Evolutionary conservation across 2,113 vertebrate species (phyloP).

Genomic region (Actenoides lindsayi): DNA sequence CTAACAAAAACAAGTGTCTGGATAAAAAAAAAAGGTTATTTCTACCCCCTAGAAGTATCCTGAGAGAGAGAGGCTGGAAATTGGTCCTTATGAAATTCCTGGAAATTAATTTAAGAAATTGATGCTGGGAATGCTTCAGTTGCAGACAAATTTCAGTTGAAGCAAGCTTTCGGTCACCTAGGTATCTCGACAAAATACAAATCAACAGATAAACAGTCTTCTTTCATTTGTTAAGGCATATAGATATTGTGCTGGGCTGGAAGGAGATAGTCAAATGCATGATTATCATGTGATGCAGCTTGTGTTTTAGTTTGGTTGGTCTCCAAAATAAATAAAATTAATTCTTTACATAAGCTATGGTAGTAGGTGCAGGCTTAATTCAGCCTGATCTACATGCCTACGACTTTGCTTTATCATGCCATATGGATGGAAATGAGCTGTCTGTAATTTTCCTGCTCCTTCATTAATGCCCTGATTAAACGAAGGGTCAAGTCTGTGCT

Average conservation of each 20-base stretch:
- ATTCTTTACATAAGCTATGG: not conserved
- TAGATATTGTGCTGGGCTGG: not conserved
- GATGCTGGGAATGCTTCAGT: not conserved
- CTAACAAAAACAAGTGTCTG: not conserved
- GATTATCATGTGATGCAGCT: not conserved
- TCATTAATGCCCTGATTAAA: not conserved
- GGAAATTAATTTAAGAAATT: not conserved
- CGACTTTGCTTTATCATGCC: not conserved
- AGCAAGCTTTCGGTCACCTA: not conserved
- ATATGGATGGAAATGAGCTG: not conserved
- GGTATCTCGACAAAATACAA: not conserved
- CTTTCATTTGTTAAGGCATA: not conserved
- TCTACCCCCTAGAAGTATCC: not conserved
- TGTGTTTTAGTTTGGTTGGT: not conserved
- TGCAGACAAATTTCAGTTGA: not conserved
- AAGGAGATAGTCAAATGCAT: not conserved
- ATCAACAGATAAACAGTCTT: not conserved
- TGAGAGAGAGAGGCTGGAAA: not conserved
- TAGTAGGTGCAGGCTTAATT: not conserved
- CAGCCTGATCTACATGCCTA: not conserved
- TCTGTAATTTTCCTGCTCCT: not conserved
- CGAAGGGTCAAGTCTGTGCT: not conserved
- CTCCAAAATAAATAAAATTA: not conserved
- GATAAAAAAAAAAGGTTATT: not conserved
- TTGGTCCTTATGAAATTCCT: accelerated